Evolutionary conservation across 2,797 vertebrate species (phyloP).

Genomic region (Premnoplex brunnescens): DNA sequence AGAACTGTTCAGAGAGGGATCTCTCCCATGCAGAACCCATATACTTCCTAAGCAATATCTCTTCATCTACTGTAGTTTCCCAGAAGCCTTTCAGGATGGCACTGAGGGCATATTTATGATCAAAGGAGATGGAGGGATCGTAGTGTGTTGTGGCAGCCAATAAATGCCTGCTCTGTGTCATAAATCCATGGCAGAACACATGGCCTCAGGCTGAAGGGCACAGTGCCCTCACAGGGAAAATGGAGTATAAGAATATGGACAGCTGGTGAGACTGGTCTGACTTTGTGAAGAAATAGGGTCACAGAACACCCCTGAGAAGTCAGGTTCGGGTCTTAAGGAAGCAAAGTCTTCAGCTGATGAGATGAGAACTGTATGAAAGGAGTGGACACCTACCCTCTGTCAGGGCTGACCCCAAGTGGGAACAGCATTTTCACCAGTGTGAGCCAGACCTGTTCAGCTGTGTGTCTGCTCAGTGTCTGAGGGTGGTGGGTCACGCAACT

Average conservation of each 20-base stretch:
- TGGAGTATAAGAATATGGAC: neutral
- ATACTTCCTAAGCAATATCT: neutral
- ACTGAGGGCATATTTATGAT: rapidly evolving
- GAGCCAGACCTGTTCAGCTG: too few relatives aligned
- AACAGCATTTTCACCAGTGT: neutral
- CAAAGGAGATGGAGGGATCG: neutral
- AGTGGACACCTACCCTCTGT: neutral
- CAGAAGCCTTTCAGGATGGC: neutral
- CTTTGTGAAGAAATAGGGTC: neutral
- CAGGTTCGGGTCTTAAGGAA: neutral
- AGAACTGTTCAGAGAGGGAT: neutral
- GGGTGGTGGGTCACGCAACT: neutral
- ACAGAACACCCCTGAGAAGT: neutral
- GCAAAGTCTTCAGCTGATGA: neutral
- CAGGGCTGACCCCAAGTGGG: neutral
- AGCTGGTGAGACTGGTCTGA: neutral
- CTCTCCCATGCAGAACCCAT: neutral
- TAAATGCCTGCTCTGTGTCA: neutral
- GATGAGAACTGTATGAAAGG: neutral
- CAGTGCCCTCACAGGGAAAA: neutral
- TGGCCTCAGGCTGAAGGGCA: neutral
- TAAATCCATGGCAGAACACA: neutral
- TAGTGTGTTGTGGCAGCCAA: neutral
- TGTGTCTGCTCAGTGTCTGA: neutral
- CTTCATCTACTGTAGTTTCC: neutral